Evolutionary conservation across 2,888 invertebrate genomes (phyloP).

Genomic region (Eupithecia pulchellata): DNA sequence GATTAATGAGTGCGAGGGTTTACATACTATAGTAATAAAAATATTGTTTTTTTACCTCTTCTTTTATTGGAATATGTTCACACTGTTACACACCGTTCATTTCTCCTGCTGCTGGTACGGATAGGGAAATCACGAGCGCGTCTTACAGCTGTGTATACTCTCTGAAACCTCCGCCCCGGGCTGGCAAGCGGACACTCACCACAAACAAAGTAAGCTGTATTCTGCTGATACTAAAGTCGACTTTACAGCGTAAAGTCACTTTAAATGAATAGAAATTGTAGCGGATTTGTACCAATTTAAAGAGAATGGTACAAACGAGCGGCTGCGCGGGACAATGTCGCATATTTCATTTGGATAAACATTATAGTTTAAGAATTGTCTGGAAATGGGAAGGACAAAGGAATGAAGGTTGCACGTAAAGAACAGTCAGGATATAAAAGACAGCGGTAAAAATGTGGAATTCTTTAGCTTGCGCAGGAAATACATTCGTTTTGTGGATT

Average conservation of each 20-base stretch:
- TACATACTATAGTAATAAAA: too few species aligned
- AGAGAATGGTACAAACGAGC: constrained; percentile 15
- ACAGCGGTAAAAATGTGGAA: background rate
- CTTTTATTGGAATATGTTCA: background rate
- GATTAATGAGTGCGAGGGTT: too few species aligned
- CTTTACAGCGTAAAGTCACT: background rate
- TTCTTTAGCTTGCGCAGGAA: background rate
- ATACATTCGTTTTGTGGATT: background rate
- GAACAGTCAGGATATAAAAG: background rate
- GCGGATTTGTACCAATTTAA: constrained; percentile 15
- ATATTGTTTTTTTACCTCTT: background rate
- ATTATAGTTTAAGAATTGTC: constrained; percentile 3
- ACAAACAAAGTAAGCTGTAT: background rate
- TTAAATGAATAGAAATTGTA: constrained; percentile 24
- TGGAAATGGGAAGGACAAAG: background rate
- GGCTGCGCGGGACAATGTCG: constrained; percentile 8
- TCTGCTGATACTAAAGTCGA: background rate
- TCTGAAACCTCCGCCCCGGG: background rate
- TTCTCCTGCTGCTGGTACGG: background rate
- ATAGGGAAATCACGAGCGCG: background rate
- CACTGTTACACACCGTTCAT: background rate
- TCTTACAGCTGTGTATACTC: background rate
- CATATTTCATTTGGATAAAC: constrained; percentile 11
- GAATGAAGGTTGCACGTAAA: background rate
- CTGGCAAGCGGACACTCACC: background rate